These are phyloP conservation scores for Centrocercus urophasianus DNA, from an alignment of 2,113 vertebrate species.

Conservation along the genomic window DNA sequence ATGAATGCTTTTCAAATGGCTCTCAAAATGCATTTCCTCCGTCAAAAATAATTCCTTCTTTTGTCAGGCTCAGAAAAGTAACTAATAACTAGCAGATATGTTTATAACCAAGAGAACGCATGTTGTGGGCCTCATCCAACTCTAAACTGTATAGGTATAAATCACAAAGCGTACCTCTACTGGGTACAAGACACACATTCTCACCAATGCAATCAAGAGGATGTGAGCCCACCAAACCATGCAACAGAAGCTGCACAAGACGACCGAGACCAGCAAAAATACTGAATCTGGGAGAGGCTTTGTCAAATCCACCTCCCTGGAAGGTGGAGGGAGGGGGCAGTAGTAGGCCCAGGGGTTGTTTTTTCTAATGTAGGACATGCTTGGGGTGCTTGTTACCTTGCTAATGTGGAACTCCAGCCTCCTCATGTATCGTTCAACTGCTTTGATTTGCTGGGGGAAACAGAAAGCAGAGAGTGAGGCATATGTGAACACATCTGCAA, in stretches of 20 bases:
- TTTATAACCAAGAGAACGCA: slow-evolving; percentile 30
- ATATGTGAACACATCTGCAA: neutral
- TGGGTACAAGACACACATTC: neutral
- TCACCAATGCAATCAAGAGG: neutral
- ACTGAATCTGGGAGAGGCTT: neutral
- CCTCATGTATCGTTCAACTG: slow-evolving; percentile 93
- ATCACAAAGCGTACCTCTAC: slow-evolving; percentile 1
- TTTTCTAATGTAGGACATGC: slow-evolving; percentile 2
- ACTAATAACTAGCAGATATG: slow-evolving; percentile 42
- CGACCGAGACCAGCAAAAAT: neutral
- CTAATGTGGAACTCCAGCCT: slow-evolving; percentile 98
- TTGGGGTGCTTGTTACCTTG: slow-evolving; percentile 84
- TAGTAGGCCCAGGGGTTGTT: neutral
- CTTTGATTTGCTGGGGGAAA: slow-evolving; percentile 95
- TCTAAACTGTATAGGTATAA: neutral
- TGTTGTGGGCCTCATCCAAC: neutral
- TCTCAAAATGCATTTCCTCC: slow-evolving; percentile 45
- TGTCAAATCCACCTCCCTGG: neutral
- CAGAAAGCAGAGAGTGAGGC: slow-evolving; percentile 40
- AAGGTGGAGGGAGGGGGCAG: neutral
- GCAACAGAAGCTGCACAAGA: neutral
- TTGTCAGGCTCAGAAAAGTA: slow-evolving; percentile 58
- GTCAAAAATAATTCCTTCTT: slow-evolving; percentile 44
- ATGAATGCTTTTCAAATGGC: slow-evolving; percentile 14
- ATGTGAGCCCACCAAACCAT: neutral